These are phyloP conservation scores for Yponomeuta sedellus DNA, from an alignment of 2,888 invertebrate genomes.

Conservation along the genomic window DNA sequence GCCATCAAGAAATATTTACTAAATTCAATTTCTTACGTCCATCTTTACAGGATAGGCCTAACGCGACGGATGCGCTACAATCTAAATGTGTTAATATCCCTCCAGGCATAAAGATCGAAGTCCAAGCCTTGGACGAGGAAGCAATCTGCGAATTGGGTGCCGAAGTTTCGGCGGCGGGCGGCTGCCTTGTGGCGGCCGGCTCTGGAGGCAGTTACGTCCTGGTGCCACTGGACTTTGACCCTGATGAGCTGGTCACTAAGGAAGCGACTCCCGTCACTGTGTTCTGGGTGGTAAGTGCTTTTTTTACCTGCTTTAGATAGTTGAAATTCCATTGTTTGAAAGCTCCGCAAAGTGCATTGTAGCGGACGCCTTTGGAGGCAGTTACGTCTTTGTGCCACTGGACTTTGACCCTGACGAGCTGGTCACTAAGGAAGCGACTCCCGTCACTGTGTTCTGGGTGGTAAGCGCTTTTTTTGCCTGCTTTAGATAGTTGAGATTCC, in stretches of 20 bases:
- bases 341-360: conserved; percentile 26
- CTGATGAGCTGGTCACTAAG: conserved; percentile 48
- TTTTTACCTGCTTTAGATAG: too few species aligned
- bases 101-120: conserved; percentile 57
- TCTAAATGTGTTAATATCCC: too few species aligned
- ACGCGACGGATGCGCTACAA: too few species aligned
- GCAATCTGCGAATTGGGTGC: conserved; percentile 62
- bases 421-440: conserved; percentile 70
- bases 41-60: too few species aligned
- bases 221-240: conserved; percentile 60
- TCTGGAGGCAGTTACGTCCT: conserved; percentile 46
- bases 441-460: conserved; percentile 84
- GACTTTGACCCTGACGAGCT: conserved; percentile 51
- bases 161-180: conserved; percentile 57
- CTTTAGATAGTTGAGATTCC: too few species aligned
- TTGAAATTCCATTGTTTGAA: too few species aligned
- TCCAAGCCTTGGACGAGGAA: conserved; percentile 70
- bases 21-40: too few species aligned
- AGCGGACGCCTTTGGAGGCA: conserved; percentile 45
- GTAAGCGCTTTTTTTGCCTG: conserved; percentile 46
- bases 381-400: conserved; percentile 54
- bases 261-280: conserved; percentile 81
- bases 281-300: conserved; percentile 79
- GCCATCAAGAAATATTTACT: too few species aligned
- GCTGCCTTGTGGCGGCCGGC: conserved; percentile 43